Conservation (phyloP, 2,113 vertebrate genomes). For the Oplegnathus fasciatus region DNA sequence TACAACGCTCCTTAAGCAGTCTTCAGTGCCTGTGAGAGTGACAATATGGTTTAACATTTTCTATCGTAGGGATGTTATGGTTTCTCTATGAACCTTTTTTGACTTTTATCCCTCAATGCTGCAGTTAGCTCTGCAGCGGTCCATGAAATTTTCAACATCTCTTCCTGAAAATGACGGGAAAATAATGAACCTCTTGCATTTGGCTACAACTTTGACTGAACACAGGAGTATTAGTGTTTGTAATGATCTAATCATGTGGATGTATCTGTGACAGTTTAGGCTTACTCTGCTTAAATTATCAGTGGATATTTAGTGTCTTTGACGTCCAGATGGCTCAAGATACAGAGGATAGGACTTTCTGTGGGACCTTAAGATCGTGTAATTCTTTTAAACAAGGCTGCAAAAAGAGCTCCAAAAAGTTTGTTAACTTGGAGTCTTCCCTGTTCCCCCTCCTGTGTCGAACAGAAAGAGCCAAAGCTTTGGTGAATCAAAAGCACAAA, state of each 20-base stretch:
- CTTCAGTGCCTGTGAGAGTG: slow-evolving; percentile 17
- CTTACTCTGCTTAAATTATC: slow-evolving; percentile 26
- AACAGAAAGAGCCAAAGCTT: slow-evolving; percentile 63
- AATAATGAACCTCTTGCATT: slow-evolving; percentile 41
- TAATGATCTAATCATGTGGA: slow-evolving; percentile 36
- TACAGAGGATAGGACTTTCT: slow-evolving; percentile 26
- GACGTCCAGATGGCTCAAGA: slow-evolving; percentile 5
- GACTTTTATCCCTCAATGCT: slow-evolving; percentile 28
- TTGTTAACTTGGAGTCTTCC: slow-evolving; percentile 62
- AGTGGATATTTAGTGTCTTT: slow-evolving; percentile 27
- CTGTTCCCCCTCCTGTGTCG: slow-evolving; percentile 41
- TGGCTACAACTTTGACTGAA: slow-evolving; percentile 14
- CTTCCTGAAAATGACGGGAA: slow-evolving; percentile 27
- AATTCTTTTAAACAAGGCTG: slow-evolving; percentile 35
- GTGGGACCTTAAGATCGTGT: slow-evolving; percentile 13
- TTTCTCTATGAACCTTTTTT: slow-evolving; percentile 31
- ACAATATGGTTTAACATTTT: slow-evolving; percentile 30
- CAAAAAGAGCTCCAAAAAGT: slow-evolving; percentile 47
- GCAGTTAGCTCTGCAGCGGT: slow-evolving; percentile 12
- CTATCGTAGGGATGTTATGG: slow-evolving; percentile 17
- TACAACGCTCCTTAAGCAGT: background rate
- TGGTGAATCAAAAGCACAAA: slow-evolving; percentile 70
- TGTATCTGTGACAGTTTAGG: slow-evolving; percentile 31
- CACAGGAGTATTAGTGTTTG: slow-evolving; percentile 11
- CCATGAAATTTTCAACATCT: slow-evolving; percentile 35